Evolutionary conservation across 2,113 vertebrate genomes (phyloP).

Genomic region (Cavia porcellus): DNA sequence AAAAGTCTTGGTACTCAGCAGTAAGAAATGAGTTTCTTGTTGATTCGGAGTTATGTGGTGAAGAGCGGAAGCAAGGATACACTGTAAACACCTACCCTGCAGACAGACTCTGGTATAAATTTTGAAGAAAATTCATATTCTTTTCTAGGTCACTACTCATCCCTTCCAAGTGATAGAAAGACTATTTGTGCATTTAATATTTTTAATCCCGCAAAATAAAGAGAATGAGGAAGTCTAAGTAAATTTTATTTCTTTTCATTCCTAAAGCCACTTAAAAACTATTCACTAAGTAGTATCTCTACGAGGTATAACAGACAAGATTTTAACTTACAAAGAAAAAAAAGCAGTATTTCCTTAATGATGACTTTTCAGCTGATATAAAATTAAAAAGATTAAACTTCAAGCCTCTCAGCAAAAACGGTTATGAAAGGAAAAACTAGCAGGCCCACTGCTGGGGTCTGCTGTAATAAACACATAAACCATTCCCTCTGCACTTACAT

Average conservation of each 20-base stretch:
- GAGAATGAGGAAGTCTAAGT: conserved; percentile 1
- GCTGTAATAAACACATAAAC: conserved; percentile 53
- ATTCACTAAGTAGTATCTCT: conserved; percentile 34
- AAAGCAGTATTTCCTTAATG: neutral
- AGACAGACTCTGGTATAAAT: neutral
- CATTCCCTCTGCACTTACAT: conserved; percentile 32
- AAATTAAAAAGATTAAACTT: conserved; percentile 68
- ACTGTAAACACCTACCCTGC: neutral
- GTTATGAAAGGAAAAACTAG: conserved; percentile 75
- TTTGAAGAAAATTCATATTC: conserved; percentile 29
- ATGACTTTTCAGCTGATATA: conserved; percentile 26
- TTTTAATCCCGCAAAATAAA: conserved; percentile 32
- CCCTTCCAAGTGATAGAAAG: conserved; percentile 22
- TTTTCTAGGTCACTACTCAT: neutral
- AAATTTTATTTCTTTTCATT: conserved; percentile 14
- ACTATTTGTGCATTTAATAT: neutral
- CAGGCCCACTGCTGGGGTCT: conserved; percentile 27
- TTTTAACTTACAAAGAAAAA: conserved; percentile 61
- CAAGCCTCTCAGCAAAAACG: conserved; percentile 74
- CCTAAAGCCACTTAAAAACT: neutral
- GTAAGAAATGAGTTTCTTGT: neutral
- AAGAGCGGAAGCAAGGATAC: neutral
- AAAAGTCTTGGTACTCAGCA: neutral
- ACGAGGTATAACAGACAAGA: conserved; percentile 2
- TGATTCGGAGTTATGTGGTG: neutral